Evolutionary conservation across 2,797 vertebrate species (phyloP), one percentile per base, ranked within the genome.

Genomic region (Geotrypetes seraphini): DNA sequence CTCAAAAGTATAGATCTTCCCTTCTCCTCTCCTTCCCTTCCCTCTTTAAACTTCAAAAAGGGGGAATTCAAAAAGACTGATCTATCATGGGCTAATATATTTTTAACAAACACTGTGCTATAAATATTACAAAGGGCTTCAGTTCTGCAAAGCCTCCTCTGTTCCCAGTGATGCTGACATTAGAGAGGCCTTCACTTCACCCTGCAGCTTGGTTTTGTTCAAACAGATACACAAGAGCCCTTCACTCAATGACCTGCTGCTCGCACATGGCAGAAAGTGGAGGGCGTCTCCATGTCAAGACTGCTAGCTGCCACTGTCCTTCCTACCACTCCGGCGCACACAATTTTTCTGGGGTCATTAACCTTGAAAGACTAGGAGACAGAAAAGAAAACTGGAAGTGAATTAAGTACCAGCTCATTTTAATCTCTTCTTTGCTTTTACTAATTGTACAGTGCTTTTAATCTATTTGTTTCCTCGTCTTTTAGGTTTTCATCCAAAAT

Each of bases 151-250:
- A 64, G 58, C 40, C 49, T 38, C 38, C 54, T 55, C 27, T 49
- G 58, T 66, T 43, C 58, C 53, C 69, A 54, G 49, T 17, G 39
- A 65, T 52, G 69, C 50, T 81, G 79, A 81, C 78, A 83, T 84
- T 82, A 76, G 19, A 16, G 53, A 84, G 78, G 81, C 80, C 84
- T 86, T 85, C 34, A 45, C 34, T 4, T 44, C 48, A 63, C 65
- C 62, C 58, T 36, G 18, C 40, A 60, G 61, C 50, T 63, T 40
- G 57, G 60, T 69, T 71, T 76, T 81, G 70, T 80, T 66, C 34
- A 28, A 59, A 50, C 66, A 73, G 75, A 69, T 60, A 61, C 43
- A 68, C 63, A 27, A 54, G 51, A 58, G 44, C 59, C 28, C 49
- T 50, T 66, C 37, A 49, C 65, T 75, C 10, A 2, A 53, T 65